Evolutionary conservation across 2,888 invertebrate genomes (phyloP).

Genomic region (Phengaris arion): DNA sequence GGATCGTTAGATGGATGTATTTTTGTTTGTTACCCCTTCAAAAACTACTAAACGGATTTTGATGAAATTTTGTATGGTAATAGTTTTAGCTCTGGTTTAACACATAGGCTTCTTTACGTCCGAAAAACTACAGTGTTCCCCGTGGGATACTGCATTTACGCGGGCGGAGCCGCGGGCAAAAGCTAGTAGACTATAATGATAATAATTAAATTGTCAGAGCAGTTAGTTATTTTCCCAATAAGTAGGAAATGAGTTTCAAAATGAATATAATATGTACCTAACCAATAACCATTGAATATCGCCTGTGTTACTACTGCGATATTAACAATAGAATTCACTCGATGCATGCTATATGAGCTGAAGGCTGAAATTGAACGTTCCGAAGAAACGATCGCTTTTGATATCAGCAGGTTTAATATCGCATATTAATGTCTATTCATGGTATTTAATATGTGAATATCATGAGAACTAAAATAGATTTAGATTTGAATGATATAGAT

Average conservation of each 20-base stretch:
- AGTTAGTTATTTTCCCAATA: not conserved
- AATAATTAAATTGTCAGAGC: not conserved
- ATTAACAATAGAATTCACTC: not conserved
- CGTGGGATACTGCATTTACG: too few relatives aligned
- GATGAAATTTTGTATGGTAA: too few relatives aligned
- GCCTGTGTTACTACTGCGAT: not conserved
- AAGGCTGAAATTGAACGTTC: not conserved
- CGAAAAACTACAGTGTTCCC: too few relatives aligned
- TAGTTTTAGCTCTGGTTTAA: too few relatives aligned
- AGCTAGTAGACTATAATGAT: not conserved
- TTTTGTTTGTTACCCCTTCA: too few relatives aligned
- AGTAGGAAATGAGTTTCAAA: not conserved
- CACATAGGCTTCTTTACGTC: too few relatives aligned
- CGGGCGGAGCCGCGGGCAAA: too few relatives aligned
- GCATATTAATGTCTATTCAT: slow-evolving; percentile 6
- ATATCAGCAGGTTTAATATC: not conserved
- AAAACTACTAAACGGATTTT: too few relatives aligned
- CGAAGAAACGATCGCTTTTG: not conserved
- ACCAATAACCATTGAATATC: not conserved
- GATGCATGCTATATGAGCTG: not conserved
- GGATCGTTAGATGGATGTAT: too few relatives aligned
- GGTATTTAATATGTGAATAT: not conserved
- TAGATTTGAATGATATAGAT: too few relatives aligned
- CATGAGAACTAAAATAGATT: not conserved
- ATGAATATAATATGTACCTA: not conserved